Conservation (phyloP, 2,888 invertebrate species). For the Brachypalpus laphriformis region DNA sequence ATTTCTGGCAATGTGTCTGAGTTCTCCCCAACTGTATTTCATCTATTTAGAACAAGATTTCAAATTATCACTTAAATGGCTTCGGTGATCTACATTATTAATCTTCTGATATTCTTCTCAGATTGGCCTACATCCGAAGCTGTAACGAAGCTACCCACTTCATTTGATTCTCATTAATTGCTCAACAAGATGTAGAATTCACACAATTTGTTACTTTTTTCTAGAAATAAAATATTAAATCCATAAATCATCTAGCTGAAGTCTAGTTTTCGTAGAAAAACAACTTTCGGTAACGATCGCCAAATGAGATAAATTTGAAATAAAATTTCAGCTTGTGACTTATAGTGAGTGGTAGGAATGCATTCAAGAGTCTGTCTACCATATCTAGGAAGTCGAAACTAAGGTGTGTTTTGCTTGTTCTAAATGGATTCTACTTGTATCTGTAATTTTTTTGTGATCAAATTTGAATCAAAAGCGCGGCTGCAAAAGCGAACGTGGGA, state of each 20-base stretch:
- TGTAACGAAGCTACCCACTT: too few species aligned
- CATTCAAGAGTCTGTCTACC: neutral
- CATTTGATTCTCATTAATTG: neutral
- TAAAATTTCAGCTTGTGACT: neutral
- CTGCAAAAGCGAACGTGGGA: too few species aligned
- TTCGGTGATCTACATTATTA: neutral
- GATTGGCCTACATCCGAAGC: neutral
- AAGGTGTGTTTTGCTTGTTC: neutral
- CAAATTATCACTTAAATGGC: neutral
- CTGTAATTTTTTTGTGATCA: too few species aligned
- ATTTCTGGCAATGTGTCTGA: too few species aligned
- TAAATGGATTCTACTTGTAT: neutral
- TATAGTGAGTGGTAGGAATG: neutral
- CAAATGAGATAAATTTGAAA: neutral
- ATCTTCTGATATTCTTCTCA: neutral
- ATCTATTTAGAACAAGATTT: too few species aligned
- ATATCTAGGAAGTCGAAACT: neutral
- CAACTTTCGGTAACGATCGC: neutral
- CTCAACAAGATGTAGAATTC: neutral
- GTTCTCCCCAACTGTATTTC: too few species aligned
- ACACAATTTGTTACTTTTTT: neutral
- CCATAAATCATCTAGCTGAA: neutral
- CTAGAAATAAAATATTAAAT: neutral
- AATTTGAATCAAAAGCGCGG: too few species aligned
- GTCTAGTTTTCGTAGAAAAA: neutral